Conservation (phyloP, 2,888 invertebrate species). For the Autographa gamma region DNA sequence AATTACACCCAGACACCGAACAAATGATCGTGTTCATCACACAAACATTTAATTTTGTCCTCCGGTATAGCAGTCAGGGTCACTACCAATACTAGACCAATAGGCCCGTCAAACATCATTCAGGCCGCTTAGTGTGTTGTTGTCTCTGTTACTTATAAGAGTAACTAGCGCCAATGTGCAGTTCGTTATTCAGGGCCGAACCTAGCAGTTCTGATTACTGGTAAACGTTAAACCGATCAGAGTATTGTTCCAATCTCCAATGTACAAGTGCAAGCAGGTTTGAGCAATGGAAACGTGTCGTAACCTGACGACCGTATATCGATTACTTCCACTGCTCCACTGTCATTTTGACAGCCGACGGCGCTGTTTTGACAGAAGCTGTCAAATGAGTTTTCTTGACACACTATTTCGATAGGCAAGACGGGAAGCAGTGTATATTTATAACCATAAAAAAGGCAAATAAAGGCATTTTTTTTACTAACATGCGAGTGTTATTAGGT, state of each 20-base stretch:
- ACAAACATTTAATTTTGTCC: no score
- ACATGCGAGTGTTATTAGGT: neutral
- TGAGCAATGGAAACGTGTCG: neutral
- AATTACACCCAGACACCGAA: no score
- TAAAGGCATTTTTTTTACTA: neutral
- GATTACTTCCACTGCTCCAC: neutral
- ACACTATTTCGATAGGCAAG: neutral
- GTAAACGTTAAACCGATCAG: neutral
- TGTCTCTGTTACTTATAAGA: no score
- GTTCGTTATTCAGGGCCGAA: no score
- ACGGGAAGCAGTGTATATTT: neutral
- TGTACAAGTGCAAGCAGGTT: neutral
- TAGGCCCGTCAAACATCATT: no score
- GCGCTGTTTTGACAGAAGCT: neutral
- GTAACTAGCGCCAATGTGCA: no score
- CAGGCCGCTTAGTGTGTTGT: no score
- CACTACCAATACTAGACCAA: no score
- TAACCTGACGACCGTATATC: neutral
- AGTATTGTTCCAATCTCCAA: neutral
- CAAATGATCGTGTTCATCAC: no score
- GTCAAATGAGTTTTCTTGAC: neutral
- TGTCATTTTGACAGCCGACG: neutral
- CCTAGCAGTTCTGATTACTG: no score
- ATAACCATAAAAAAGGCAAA: neutral
- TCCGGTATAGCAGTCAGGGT: no score